A percentile compares a stretch with the other conserved stretches of the same genome.
These are phyloP conservation scores for Nymphicus hollandicus DNA, from an alignment of 2,113 vertebrate genomes.

Conservation along the genomic window DNA sequence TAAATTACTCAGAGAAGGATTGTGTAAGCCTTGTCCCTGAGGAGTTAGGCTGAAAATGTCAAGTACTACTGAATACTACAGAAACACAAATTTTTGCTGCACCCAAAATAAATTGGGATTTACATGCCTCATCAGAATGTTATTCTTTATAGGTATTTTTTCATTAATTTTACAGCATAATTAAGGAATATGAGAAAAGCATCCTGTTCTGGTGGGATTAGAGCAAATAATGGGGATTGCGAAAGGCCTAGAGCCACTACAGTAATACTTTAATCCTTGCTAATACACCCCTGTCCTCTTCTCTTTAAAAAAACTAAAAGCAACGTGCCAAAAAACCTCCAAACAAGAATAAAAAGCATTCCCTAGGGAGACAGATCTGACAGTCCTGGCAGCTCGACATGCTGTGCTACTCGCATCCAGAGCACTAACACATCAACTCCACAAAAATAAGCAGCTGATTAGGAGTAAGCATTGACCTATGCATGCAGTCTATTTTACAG, in stretches of 20 bases:
- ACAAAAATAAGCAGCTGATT: neutral
- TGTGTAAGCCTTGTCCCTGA: neutral
- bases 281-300: neutral
- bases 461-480: neutral
- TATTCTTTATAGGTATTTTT: neutral
- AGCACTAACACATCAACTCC: neutral
- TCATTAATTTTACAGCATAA: neutral
- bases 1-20: fast-evolving
- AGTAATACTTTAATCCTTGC: slow-evolving; percentile 14
- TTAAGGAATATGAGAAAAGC: neutral
- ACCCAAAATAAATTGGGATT: neutral
- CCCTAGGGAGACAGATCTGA: neutral
- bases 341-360: neutral
- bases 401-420: fast-evolving
- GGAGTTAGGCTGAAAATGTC: neutral
- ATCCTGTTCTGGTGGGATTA: neutral
- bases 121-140: neutral
- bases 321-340: neutral
- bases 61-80: neutral
- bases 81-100: neutral
- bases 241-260: neutral
- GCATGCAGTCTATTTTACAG: fast-evolving
- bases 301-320: neutral
- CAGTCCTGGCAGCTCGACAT: neutral
- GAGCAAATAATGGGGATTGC: neutral